Conservation (phyloP, 2,888 invertebrate species). For the Amaurobius ferox region DNA sequence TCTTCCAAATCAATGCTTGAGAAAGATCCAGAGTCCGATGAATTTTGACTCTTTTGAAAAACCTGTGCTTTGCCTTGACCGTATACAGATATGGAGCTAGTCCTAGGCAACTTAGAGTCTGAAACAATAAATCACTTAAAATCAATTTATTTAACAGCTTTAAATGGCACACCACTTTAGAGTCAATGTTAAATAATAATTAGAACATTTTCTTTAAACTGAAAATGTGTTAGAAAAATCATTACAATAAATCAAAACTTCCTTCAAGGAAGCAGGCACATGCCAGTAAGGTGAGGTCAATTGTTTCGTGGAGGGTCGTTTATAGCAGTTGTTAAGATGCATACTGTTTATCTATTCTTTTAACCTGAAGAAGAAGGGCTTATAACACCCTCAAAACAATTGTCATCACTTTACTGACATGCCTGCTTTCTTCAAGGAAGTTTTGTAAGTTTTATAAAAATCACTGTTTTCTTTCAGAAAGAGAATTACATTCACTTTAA, state of each 20-base stretch:
- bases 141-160: too few species aligned
- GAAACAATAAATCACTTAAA: neutral
- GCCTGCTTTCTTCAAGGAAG: too few species aligned
- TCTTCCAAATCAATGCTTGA: slow-evolving; percentile 67
- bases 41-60: slow-evolving; percentile 27
- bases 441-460: too few species aligned
- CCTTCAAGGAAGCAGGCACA: neutral
- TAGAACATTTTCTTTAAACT: neutral
- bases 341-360: too few species aligned
- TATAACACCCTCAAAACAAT: too few species aligned
- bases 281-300: too few species aligned
- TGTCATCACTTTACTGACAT: too few species aligned
- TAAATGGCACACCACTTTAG: neutral
- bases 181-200: neutral
- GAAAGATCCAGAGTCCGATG: slow-evolving; percentile 49
- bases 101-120: slow-evolving; percentile 29
- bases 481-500: too few species aligned
- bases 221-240: neutral
- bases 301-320: too few species aligned
- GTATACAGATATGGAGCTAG: slow-evolving; percentile 66
- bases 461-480: too few species aligned
- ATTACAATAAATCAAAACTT: neutral
- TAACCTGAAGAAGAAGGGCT: too few species aligned
- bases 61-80: slow-evolving; percentile 60
- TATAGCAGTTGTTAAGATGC: too few species aligned